Evolutionary conservation across 2,797 vertebrate genomes (phyloP).

Genomic region (Babyrousa celebensis): DNA sequence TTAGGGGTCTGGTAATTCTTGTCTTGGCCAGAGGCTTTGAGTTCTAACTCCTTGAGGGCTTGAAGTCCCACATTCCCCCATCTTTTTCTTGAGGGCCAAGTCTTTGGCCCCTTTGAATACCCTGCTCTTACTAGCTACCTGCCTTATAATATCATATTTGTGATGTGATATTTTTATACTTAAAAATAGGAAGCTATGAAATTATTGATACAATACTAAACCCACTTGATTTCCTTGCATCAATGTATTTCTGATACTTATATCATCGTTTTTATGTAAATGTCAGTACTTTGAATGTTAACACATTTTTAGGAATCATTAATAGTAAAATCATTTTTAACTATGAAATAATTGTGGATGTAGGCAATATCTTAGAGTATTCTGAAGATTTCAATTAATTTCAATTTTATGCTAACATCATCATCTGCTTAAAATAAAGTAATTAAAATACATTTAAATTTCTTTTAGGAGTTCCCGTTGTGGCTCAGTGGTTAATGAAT

Average conservation of each 20-base stretch:
- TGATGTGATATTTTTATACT: not conserved
- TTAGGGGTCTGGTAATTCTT: too few species aligned
- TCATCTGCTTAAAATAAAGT: not conserved
- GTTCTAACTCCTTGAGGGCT: too few species aligned
- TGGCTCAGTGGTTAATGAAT: too few species aligned
- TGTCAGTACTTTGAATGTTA: constrained; percentile 3
- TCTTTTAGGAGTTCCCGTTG: not conserved
- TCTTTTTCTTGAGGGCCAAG: too few species aligned
- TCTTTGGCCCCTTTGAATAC: too few species aligned
- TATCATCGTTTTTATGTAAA: not conserved
- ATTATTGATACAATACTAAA: constrained; percentile 37
- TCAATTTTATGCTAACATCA: not conserved
- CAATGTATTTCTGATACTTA: not conserved
- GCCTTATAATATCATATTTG: not conserved
- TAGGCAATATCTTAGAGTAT: not conserved
- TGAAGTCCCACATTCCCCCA: too few species aligned
- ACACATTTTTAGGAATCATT: constrained; percentile 29
- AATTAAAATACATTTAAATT: not conserved
- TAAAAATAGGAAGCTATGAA: constrained; percentile 16
- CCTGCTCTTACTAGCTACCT: too few species aligned
- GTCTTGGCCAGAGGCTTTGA: too few species aligned
- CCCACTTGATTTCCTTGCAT: constrained; percentile 45
- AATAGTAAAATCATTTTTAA: constrained; percentile 26
- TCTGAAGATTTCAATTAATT: constrained; percentile 4
- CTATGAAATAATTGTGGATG: not conserved